Evolutionary conservation across 1,140 invertebrate genomes (phyloP), one percentile per base, ranked within the genome.

Genomic region (Drosophila melanica): DNA sequence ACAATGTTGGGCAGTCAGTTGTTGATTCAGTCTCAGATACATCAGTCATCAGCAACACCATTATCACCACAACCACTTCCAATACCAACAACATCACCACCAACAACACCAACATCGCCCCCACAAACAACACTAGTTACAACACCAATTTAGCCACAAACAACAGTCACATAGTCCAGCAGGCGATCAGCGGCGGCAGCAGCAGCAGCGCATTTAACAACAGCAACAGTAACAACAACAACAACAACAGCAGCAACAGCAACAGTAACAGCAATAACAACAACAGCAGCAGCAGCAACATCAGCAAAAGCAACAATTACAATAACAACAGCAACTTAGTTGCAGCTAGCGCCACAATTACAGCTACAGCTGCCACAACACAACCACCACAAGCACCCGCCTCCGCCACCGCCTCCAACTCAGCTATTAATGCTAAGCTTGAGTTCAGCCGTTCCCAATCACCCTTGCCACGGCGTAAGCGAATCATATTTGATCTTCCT

Each of bases 401-500:
- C 39, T 58, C 77, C 55, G 68, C 85, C 39, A 59, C 77, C 55
- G 68, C 67, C 44, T 63, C 68, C 37, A 79, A 75, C 68, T 72
- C 75, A 39, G 69, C 69, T 53, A 53, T 53, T 59, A 73, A 73
- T 55, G 64, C 70, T 53, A 73, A 73, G 64, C 69, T 72, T 59
- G 54, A 84, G 63, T 76, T 77, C 64, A 87, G 71, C 77, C 92
- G 93, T 69, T 94, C 94, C 65, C 92, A 93, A 77, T 94, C 94
- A 79, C 94, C 94, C 71, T 93, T 94, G 89, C 93, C 94, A 67
- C 80, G 82, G 90, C 93, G 94, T 94, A 93, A 94, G 94, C 92
- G 59, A 85, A 47, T 53, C 48, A 55, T 35, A 47, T 68, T 51
- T 73, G 41, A 68, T 16, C 69, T 66, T 42, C 33, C 33, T 62